Base-by-base conservation (phyloP, 2,113 vertebrate genomes). In the Elaphurus davidianus region DNA sequence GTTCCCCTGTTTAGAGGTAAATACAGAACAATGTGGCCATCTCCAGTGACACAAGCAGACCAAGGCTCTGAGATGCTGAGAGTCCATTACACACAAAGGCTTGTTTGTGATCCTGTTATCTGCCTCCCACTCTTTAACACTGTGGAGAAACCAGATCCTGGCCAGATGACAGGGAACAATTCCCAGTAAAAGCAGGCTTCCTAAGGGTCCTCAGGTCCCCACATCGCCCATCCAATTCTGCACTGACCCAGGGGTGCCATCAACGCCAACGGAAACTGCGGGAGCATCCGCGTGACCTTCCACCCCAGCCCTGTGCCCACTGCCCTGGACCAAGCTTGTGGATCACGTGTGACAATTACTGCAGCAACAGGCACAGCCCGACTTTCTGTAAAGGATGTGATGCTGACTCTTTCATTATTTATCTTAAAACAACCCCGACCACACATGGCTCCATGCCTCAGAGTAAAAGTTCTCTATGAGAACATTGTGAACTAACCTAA, bases 401-500 rank as follows among this genome's bases (percentile, higher is more conserved):
- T 67, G 52, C 79, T 81, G 52, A 76, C 83, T 87, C 81, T 90
- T 87, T 74, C 28, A 81, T 59, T 86, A 86, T 90, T 97, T 94
- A 93, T 3, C 64, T 86, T 96, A 85, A 95, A 83, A 95, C 54
- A 95, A 95, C 43, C 40, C 57, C 71, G 87, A 3, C 25, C 87
- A 64, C 89, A 59, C 13, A 45, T 25, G 71, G 82, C 92, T 90
- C 88, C 54, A n/a, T 5, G 95, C 90, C 7, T 43, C 90, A 59
- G 97, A 97, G 55, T 47, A 12, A 17, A 96, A 2, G 52, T 94
- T 94, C 82, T 5, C 60, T 86, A 19, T 21, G 78, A 92, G 97
- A 96, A 98, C 85, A 86, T 0, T 97, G n/a, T 36, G 76, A 94
- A 96, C 92, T 92, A 86, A 67, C 86, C 74, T 92, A 96, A 87